Conservation (phyloP, 2,888 invertebrate species). For the Pecten maximus region DNA sequence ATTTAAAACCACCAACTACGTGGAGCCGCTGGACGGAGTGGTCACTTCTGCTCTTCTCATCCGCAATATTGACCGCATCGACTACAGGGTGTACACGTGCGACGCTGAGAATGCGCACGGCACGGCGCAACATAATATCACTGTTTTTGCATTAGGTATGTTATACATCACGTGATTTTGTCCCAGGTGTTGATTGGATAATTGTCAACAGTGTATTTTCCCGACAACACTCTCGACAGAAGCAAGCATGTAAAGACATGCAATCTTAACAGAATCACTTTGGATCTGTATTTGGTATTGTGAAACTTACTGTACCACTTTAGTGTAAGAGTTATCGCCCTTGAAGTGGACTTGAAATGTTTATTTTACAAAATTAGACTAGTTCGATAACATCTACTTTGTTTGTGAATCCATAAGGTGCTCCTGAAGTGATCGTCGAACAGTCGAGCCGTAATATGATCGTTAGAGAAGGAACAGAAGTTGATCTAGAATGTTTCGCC, state of each 20-base stretch:
- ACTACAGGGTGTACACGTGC: background rate
- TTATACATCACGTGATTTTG: background rate
- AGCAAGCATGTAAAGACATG: no score
- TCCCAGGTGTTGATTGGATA: background rate
- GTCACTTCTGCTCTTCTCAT: constrained; percentile 17
- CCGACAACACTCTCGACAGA: no score
- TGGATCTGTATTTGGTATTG: no score
- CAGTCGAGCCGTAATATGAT: background rate
- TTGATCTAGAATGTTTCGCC: constrained; percentile 21
- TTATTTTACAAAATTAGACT: no score
- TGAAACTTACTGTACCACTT: no score
- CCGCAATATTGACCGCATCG: background rate
- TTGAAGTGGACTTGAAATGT: no score
- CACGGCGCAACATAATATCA: background rate
- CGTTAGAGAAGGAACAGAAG: background rate
- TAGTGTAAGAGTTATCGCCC: no score
- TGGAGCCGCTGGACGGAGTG: background rate
- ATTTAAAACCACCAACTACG: background rate
- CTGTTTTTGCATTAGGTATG: background rate
- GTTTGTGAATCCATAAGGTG: background rate
- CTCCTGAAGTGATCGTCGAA: background rate
- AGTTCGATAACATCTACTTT: no score
- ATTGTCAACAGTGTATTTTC: no score
- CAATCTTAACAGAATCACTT: no score
- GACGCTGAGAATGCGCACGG: background rate